Percentiles rank a stretch among this genome's conserved stretches.
Evolutionary conservation across 2,888 invertebrate genomes (phyloP).

Genomic region (Tridacna crocea): DNA sequence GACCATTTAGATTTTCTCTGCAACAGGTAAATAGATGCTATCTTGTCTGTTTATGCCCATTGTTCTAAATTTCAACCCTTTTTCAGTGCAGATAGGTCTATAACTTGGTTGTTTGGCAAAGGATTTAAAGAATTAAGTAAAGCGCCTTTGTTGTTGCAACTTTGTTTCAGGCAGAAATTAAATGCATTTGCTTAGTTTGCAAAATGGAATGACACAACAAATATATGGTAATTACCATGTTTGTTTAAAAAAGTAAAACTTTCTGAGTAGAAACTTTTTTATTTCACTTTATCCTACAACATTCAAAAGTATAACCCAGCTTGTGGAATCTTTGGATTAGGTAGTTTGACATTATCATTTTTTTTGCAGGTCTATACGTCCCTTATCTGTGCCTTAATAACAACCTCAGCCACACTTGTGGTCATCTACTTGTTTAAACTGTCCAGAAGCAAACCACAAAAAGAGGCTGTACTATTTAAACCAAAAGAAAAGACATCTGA

Average conservation of each 20-base stretch:
- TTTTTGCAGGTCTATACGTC: conserved; percentile 60
- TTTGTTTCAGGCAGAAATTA: too few species aligned
- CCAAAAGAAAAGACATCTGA: conserved; percentile 15
- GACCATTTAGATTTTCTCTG: conserved; percentile 65
- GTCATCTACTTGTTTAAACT: conserved; percentile 67
- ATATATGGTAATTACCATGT: too few species aligned
- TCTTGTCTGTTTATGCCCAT: not conserved
- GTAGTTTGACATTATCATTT: too few species aligned
- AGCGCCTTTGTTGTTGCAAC: too few species aligned
- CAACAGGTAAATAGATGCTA: conserved; percentile 42
- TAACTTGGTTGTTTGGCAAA: too few species aligned
- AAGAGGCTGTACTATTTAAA: conserved; percentile 32
- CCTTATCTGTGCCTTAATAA: conserved; percentile 62
- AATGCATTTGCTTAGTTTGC: too few species aligned
- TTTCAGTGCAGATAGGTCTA: not conserved
- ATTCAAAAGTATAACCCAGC: too few species aligned
- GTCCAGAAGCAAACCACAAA: conserved; percentile 50
- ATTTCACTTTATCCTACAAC: too few species aligned
- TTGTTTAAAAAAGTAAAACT: too few species aligned
- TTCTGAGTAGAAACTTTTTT: too few species aligned
- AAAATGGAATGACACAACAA: too few species aligned
- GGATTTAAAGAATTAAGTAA: too few species aligned
- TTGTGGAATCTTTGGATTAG: not conserved
- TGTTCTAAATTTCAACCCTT: not conserved
- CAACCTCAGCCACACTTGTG: conserved; percentile 59